phyloP scores from a whole-genome alignment of 2,888 invertebrate species.

The Dryadula phaetusa region DNA sequence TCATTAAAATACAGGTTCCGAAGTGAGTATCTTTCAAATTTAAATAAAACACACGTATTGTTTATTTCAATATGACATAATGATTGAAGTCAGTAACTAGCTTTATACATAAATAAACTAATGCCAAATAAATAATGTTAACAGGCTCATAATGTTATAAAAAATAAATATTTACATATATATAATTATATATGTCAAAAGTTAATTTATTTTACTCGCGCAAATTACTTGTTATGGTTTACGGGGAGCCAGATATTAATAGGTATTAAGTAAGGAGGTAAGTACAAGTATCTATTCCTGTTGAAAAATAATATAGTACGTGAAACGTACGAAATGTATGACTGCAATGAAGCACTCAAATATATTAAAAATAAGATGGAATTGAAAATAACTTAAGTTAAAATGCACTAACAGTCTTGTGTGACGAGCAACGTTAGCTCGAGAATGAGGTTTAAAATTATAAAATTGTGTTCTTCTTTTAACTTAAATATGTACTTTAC shows the following conservation, averaged over 20 bases:
- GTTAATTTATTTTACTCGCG: too few relatives aligned
- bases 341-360: constrained; percentile 50
- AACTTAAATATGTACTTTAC: constrained; percentile 16
- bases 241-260: background rate
- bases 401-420: constrained; percentile 18
- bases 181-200: background rate
- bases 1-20: background rate
- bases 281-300: background rate
- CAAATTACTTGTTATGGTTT: background rate
- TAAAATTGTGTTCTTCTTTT: background rate
- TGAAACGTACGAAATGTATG: constrained; percentile 43
- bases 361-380: constrained; percentile 51
- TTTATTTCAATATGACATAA: too few relatives aligned
- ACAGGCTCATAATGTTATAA: too few relatives aligned
- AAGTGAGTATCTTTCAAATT: background rate
- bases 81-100: too few relatives aligned
- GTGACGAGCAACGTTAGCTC: background rate
- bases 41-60: too few relatives aligned
- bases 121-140: too few relatives aligned
- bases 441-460: background rate
- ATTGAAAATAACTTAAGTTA: constrained; percentile 46
- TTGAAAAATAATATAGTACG: background rate
- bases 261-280: too few relatives aligned
- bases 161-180: background rate
- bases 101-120: too few relatives aligned